phyloP scores from a whole-genome alignment of 2,797 vertebrate species.

The Acanthornis magna region DNA sequence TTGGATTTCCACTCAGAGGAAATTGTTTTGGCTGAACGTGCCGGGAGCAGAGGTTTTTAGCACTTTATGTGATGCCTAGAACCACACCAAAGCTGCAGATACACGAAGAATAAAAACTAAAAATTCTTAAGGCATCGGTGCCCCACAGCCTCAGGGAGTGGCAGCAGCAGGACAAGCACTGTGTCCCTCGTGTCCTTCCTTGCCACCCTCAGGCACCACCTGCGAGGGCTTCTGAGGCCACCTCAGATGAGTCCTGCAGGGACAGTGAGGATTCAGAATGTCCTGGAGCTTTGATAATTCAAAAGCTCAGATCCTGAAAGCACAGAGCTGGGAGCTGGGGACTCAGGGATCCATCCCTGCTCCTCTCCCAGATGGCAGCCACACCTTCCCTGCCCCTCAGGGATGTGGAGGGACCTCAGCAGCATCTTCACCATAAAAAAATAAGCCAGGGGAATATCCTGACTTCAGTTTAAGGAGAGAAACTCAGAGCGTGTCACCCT shows the following conservation, averaged over 20 bases:
- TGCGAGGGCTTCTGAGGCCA: background rate
- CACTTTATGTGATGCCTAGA: no score
- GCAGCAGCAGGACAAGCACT: background rate
- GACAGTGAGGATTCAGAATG: background rate
- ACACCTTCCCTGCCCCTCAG: background rate
- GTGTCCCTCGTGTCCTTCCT: no score
- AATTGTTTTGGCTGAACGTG: no score
- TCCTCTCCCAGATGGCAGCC: background rate
- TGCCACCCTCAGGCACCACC: background rate
- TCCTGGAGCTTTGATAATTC: background rate
- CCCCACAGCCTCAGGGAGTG: no score
- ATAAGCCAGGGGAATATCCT: background rate
- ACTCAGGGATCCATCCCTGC: no score
- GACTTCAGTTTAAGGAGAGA: background rate
- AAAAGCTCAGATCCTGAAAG: no score
- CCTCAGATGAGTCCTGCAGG: background rate
- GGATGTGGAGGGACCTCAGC: background rate
- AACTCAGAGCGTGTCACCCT: background rate
- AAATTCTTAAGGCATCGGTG: no score
- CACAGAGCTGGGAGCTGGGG: no score
- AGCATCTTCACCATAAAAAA: background rate
- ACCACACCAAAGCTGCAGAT: no score
- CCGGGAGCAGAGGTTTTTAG: no score
- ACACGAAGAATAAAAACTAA: no score
- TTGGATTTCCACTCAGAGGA: no score